Conservation (phyloP, 2,888 invertebrate genomes). For the Drosophila bunnanda region DNA sequence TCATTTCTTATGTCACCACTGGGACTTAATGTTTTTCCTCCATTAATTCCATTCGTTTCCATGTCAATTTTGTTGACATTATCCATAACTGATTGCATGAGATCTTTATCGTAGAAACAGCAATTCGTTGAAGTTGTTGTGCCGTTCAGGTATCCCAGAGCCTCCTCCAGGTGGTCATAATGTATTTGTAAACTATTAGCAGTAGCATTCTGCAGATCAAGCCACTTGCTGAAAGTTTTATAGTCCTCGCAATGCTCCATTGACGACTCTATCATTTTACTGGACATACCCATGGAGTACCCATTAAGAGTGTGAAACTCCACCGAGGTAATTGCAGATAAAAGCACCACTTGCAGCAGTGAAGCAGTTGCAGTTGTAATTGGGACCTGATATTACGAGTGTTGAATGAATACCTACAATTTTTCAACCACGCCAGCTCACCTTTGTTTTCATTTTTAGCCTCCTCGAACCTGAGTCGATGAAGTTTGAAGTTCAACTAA, state of each 20-base stretch:
- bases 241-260: slow-evolving; percentile 25
- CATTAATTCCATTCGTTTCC: background rate
- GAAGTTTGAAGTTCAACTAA: slow-evolving; percentile 44
- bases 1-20: slow-evolving; percentile 51
- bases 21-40: background rate
- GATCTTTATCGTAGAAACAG: slow-evolving; percentile 50
- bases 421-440: slow-evolving; percentile 18
- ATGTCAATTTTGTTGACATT: slow-evolving; percentile 18
- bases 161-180: background rate
- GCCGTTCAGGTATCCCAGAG: slow-evolving; percentile 6
- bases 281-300: background rate
- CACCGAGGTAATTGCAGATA: slow-evolving; percentile 12
- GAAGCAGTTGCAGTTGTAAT: background rate
- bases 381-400: slow-evolving; percentile 12
- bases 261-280: background rate
- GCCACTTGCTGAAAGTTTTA: slow-evolving; percentile 42
- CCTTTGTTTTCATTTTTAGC: slow-evolving; percentile 44
- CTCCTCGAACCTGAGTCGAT: slow-evolving; percentile 22
- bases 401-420: slow-evolving; percentile 12
- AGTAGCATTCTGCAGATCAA: slow-evolving; percentile 37
- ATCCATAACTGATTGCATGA: slow-evolving; percentile 37
- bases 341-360: slow-evolving; percentile 1
- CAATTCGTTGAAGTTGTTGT: slow-evolving; percentile 19
- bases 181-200: background rate
- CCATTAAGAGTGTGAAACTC: background rate